phyloP scores from a whole-genome alignment of 2,888 invertebrate genomes.

The Watsonalla binaria region DNA sequence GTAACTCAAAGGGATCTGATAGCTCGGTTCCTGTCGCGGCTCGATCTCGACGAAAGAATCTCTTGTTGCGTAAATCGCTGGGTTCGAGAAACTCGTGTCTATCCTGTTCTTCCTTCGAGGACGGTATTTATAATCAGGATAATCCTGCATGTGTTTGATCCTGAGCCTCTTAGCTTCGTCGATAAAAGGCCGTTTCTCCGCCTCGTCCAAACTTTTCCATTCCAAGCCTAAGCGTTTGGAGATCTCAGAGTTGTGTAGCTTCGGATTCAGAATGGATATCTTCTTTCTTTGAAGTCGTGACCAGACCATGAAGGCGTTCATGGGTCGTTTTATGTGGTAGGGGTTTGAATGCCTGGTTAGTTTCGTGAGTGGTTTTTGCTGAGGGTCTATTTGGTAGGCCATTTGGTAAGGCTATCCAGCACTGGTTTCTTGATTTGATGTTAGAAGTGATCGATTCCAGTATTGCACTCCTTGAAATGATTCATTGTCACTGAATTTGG shows the following conservation, averaged over 20 bases:
- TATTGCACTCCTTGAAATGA: no score
- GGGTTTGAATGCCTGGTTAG: slow-evolving; percentile 77
- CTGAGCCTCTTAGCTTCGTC: slow-evolving; percentile 91
- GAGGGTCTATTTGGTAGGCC: slow-evolving; percentile 55
- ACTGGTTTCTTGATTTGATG: neutral
- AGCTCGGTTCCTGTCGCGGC: slow-evolving; percentile 50
- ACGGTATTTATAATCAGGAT: slow-evolving; percentile 85
- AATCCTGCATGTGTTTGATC: slow-evolving; percentile 84
- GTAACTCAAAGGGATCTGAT: slow-evolving; percentile 55
- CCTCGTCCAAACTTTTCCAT: slow-evolving; percentile 89
- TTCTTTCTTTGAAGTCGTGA: slow-evolving; percentile 91
- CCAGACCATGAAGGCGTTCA: slow-evolving; percentile 99
- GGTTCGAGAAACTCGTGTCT: slow-evolving; percentile 49
- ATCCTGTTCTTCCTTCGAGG: slow-evolving; percentile 81
- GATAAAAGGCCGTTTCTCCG: slow-evolving; percentile 91
- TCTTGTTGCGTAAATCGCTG: slow-evolving; percentile 48
- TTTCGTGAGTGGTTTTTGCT: slow-evolving; percentile 45
- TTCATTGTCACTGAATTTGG: slow-evolving; percentile 1
- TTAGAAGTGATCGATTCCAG: no score
- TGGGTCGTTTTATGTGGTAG: slow-evolving; percentile 94
- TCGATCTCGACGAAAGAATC: slow-evolving; percentile 61
- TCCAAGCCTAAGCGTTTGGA: slow-evolving; percentile 90
- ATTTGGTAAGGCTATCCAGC: slow-evolving; percentile 23
- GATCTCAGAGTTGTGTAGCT: slow-evolving; percentile 87
- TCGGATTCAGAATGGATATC: slow-evolving; percentile 90